Evolutionary conservation across 2,797 vertebrate genomes (phyloP).

Genomic region (Arrhamphus sclerolepis): DNA sequence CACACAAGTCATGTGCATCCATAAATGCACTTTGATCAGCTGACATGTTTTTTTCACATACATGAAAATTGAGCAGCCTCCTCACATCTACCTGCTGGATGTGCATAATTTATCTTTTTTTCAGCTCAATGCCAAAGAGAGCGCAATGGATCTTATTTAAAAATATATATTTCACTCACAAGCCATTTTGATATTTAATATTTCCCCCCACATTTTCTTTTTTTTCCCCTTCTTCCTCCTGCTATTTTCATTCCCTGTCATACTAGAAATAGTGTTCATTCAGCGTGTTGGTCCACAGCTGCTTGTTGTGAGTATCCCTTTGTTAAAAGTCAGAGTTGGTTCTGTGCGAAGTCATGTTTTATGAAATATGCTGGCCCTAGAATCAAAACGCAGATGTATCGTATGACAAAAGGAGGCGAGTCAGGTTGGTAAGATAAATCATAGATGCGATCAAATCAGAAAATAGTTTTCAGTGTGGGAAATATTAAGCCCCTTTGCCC

Average conservation of each 20-base stretch:
- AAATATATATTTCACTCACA: background rate
- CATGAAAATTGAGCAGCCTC: conserved; percentile 7
- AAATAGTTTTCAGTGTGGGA: no score
- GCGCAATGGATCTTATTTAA: background rate
- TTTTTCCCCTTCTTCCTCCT: background rate
- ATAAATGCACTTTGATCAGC: conserved; percentile 24
- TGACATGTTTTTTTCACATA: conserved; percentile 18
- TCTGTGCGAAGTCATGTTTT: conserved; percentile 13
- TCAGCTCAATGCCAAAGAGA: background rate
- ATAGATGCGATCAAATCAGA: no score
- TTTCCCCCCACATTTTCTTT: background rate
- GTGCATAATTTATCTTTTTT: conserved; percentile 10
- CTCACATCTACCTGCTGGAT: conserved; percentile 4
- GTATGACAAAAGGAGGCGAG: background rate
- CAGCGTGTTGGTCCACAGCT: conserved; percentile 1
- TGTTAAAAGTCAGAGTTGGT: no score
- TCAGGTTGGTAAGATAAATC: no score
- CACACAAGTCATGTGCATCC: background rate
- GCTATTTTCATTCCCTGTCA: background rate
- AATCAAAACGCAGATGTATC: conserved; percentile 10
- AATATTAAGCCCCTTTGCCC: no score
- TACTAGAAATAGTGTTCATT: conserved; percentile 4
- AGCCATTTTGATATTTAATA: background rate
- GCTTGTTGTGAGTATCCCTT: background rate
- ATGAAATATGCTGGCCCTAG: background rate